Evolutionary conservation across 2,888 invertebrate genomes (phyloP), one percentile per base, ranked within the genome.

Genomic region (Spodoptera exigua): DNA sequence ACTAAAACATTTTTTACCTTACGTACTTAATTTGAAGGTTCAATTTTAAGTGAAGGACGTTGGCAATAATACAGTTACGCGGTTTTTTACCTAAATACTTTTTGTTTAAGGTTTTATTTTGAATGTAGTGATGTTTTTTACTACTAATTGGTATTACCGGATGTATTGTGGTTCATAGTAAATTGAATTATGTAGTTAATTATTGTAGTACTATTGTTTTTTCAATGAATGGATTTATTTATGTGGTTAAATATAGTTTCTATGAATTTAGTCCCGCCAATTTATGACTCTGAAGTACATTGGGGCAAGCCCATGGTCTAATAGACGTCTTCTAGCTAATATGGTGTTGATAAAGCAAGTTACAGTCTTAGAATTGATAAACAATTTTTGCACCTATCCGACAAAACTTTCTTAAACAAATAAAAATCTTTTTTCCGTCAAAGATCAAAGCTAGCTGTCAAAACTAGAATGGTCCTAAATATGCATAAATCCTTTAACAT

Each of bases 21-120:
- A 61, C 12, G 0, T 0, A 1, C 2, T 2, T 9, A 0, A 0
- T 0, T 0, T 2, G 5, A 58, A 49, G 9, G 44, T 64, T 3
- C 12, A 45, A 34, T 13, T 14, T 58, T 1, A 3, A 40, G 10
- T 45, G 9, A 2, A 3, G 2, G 0, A 7, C 9, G 3, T 10
- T n/a, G 40, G 13, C 11, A 34, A 40, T 36, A 13, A 11, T 18
- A 10, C n/a, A 9, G 10, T 0, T 10, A 13, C 5, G 2, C 3
- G 2, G 47, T 27, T 27, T 27, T 27, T 27, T 27, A 43, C 55
- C 12, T 62, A 46, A 61, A n/a, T n/a, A n/a, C n/a, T n/a, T 12
- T 0, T 0, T 2, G 3, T 2, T 9, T 0, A 0, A 49, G 9
- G 44, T 64, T 3, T 10, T 40, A 34, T 13, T 14, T 48, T 2